Conservation (phyloP, 2,113 vertebrate species). For the Channa maculata region DNA sequence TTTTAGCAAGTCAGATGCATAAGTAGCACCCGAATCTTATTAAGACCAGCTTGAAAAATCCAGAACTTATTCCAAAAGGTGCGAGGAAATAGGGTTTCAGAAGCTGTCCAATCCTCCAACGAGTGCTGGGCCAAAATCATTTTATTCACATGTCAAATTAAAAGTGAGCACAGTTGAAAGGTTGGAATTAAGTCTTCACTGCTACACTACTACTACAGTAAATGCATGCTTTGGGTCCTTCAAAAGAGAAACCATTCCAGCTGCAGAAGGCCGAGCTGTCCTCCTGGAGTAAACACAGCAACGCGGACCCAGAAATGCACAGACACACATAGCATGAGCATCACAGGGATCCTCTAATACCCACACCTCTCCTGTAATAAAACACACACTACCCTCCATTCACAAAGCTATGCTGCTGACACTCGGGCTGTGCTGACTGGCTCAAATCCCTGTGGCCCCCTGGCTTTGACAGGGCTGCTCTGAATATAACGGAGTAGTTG, state of each 20-base stretch:
- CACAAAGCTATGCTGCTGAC: conserved; percentile 71
- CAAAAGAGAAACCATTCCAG: conserved; percentile 45
- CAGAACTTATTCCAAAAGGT: no score
- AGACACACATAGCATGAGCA: conserved; percentile 30
- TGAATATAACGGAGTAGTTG: conserved; percentile 64
- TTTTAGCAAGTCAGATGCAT: no score
- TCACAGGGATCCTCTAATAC: conserved; percentile 14
- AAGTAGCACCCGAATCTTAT: no score
- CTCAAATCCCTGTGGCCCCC: conserved; percentile 55
- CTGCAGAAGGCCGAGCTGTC: conserved; percentile 33
- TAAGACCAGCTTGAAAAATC: no score
- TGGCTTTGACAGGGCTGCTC: conserved; percentile 58
- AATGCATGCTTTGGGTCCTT: conserved; percentile 5
- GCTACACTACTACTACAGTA: no score
- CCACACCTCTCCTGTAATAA: conserved; percentile 66
- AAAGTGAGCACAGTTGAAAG: no score
- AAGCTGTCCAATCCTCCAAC: no score
- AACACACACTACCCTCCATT: conserved; percentile 78
- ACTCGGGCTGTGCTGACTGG: conserved; percentile 51
- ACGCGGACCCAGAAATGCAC: conserved; percentile 39
- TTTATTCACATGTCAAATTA: no score
- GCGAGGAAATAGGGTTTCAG: no score
- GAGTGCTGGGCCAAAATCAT: no score
- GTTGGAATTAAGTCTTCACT: no score
- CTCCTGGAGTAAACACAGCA: conserved; percentile 16